Base-by-base conservation (phyloP, 2,113 vertebrate genomes). In the Nesogale talazaci region DNA sequence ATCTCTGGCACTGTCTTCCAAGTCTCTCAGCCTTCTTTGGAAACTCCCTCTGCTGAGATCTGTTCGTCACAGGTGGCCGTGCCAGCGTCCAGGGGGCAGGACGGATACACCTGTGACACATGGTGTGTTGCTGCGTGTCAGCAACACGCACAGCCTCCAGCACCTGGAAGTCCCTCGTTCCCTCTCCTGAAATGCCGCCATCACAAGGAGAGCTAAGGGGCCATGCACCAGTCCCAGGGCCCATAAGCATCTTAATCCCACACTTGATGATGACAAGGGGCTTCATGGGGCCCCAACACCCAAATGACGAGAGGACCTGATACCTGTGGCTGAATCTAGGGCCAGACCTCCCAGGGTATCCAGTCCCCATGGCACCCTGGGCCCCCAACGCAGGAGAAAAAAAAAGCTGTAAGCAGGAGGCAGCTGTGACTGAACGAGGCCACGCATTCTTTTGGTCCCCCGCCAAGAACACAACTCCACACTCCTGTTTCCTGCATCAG, bases 281-380 rank as follows among this genome's bases (percentile, higher is more conserved):
- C 31, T 0, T 1, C 0, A 0, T 3, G 0, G 78, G 25, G 3
- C 0, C 57, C 0, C 5, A 20, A 6, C 46, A 9, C 46, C 46
- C 14, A 52, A 63, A 19, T 12, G 65, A 2, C 7, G 69, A 19
- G n/a, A 20, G 9, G 5, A 29, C 46, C 56, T 17, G 19, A 0
- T 3, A 42, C 29, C 0, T 0, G 23, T 27, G 74, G 31, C 2
- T 92, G 88, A 15, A 46, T 14, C 52, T 14, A 14, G 81, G 56
- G 6, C 10, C 46, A 12, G 61, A 4, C 15, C 59, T 69, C 23
- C 90, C 59, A 42, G 34, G 19, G 72, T 4, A 31, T 38, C 36
- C 40, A 93, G 91, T 25, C 14, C 31, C 3, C 1, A 0, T 14
- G 14, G 10, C 4, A 1, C 2, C 8, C 0, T 0, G 0, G 31